Conservation (phyloP, 2,888 invertebrate genomes). For the Diaphora mendica region DNA sequence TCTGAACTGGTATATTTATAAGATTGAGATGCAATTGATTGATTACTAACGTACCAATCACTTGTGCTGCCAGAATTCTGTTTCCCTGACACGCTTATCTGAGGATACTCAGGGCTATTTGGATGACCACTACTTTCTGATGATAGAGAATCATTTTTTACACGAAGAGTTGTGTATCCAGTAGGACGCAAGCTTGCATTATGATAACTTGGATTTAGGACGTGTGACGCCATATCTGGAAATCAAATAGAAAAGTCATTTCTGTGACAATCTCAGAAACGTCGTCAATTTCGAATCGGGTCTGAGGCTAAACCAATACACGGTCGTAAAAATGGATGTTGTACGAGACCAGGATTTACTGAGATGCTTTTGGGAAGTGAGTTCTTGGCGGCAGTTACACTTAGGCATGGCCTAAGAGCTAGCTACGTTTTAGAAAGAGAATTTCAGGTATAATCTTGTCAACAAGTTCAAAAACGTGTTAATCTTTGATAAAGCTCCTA, state of each 20-base stretch:
- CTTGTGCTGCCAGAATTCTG: constrained; percentile 58
- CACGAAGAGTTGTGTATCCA: constrained; percentile 75
- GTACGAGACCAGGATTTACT: no score
- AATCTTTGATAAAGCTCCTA: no score
- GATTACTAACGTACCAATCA: constrained; percentile 64
- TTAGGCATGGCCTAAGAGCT: no score
- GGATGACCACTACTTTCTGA: constrained; percentile 78
- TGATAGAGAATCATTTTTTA: constrained; percentile 75
- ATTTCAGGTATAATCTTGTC: no score
- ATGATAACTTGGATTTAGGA: constrained; percentile 76
- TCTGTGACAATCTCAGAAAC: not conserved
- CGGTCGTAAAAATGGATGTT: no score
- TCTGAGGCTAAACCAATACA: no score
- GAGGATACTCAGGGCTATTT: constrained; percentile 77
- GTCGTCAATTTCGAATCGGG: not conserved
- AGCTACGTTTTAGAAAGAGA: no score
- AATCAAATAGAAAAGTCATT: constrained; percentile 15
- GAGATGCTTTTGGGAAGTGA: no score
- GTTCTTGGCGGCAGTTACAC: no score
- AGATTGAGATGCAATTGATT: constrained; percentile 57
- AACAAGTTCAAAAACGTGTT: no score
- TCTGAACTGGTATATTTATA: constrained; percentile 75
- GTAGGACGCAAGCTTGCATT: constrained; percentile 76
- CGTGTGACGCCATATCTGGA: constrained; percentile 81
- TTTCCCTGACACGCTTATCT: constrained; percentile 48